These are phyloP conservation scores for Oreochromis mossambicus DNA, from an alignment of 2,797 vertebrate species.

Conservation along the genomic window DNA sequence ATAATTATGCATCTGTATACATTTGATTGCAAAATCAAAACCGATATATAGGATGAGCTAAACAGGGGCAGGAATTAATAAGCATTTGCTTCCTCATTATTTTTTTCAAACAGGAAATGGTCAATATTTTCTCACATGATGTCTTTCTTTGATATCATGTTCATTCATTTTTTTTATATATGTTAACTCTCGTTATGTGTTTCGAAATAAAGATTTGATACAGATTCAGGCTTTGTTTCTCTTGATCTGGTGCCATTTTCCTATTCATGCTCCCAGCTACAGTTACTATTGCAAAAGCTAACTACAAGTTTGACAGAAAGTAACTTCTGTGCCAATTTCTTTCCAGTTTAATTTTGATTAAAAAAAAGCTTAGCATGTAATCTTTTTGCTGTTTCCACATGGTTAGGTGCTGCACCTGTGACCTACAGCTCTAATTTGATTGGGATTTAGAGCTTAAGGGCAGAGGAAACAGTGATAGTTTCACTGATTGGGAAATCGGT, in stretches of 20 bases:
- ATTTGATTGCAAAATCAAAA: background rate
- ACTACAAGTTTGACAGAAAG: background rate
- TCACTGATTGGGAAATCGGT: conserved; percentile 41
- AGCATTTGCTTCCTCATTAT: background rate
- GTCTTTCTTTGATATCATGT: background rate
- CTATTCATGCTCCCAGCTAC: background rate
- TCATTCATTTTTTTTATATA: background rate
- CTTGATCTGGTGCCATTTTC: background rate
- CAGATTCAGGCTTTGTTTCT: background rate
- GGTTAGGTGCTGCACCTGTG: background rate
- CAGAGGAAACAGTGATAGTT: conserved; percentile 40
- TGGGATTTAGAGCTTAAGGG: conserved; percentile 36
- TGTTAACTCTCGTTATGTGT: rapidly evolving
- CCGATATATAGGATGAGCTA: background rate
- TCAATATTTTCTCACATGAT: background rate
- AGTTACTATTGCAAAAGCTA: background rate
- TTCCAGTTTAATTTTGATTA: background rate
- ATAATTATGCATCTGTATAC: background rate
- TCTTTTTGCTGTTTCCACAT: background rate
- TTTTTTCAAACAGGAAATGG: background rate
- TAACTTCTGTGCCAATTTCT: background rate
- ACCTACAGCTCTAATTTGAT: conserved; percentile 19
- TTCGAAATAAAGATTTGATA: background rate
- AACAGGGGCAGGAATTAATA: background rate
- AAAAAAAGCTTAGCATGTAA: background rate